Evolutionary conservation across 2,888 invertebrate species (phyloP).

Genomic region (Cephus sareptanus): DNA sequence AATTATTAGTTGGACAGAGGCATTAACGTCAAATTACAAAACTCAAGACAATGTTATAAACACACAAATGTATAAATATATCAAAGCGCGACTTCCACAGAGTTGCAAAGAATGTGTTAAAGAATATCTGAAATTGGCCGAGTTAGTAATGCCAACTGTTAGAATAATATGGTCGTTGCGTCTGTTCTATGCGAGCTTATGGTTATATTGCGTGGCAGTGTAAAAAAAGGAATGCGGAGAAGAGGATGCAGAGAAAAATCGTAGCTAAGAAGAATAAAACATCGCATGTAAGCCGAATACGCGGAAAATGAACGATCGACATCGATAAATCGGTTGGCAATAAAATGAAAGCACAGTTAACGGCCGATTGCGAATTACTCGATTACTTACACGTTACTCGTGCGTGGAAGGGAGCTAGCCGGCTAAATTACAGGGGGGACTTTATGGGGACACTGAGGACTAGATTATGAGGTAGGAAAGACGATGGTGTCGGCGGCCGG

Average conservation of each 20-base stretch:
- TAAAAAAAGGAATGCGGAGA: background rate
- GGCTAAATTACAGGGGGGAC: conserved; percentile 4
- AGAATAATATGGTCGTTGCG: background rate
- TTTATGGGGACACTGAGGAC: background rate
- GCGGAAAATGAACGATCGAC: background rate
- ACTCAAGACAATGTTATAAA: background rate
- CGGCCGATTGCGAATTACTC: background rate
- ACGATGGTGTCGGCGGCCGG: conserved; percentile 45
- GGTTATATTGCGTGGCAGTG: too few species aligned
- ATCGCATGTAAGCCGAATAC: background rate
- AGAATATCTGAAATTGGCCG: background rate
- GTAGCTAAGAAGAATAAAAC: background rate
- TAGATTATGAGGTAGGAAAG: conserved; percentile 45
- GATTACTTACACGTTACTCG: conserved; percentile 19
- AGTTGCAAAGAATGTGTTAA: background rate
- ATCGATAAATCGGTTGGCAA: background rate
- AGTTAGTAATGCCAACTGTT: background rate
- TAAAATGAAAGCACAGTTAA: background rate
- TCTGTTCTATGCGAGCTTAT: background rate
- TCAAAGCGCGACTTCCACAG: background rate
- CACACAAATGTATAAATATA: background rate
- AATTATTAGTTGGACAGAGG: background rate
- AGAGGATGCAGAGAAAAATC: background rate
- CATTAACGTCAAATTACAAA: background rate
- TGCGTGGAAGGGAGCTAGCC: conserved; percentile 14